A percentile compares a stretch with the other conserved stretches of the same genome.
These are phyloP conservation scores for Margaritifera margaritifera DNA, from an alignment of 2,888 invertebrate species.

Conservation along the genomic window DNA sequence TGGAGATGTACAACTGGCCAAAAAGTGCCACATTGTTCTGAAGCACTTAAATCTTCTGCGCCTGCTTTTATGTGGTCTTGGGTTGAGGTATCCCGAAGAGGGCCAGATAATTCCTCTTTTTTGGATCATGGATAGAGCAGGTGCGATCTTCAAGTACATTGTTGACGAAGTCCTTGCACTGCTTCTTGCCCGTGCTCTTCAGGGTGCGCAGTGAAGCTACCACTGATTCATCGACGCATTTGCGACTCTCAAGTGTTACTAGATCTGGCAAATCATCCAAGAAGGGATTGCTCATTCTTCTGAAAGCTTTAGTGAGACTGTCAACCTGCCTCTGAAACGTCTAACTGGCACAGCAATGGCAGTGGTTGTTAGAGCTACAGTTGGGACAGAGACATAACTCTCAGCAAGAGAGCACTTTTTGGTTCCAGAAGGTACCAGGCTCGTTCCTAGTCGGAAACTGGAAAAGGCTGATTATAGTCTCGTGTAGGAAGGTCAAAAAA, in stretches of 20 bases:
- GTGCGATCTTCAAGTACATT: no score
- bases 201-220: neutral
- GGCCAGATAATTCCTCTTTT: no score
- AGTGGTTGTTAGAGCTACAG: no score
- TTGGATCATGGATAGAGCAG: no score
- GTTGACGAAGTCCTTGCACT: neutral
- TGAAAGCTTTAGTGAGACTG: neutral
- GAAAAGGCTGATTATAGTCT: conserved; percentile 19
- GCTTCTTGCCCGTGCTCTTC: neutral
- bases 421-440: conserved; percentile 8
- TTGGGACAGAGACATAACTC: conserved; percentile 12
- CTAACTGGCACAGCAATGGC: neutral
- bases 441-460: conserved; percentile 14
- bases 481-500: conserved; percentile 21
- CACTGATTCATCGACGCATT: neutral
- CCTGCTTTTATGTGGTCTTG: neutral
- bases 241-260: no score
- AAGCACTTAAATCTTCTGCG: no score
- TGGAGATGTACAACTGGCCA: no score
- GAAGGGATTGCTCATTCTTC: neutral
- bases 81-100: no score
- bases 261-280: conserved; percentile 1
- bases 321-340: conserved; percentile 1
- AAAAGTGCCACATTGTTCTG: no score
- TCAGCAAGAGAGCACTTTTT: conserved; percentile 12